Percentiles rank a stretch among this genome's conserved stretches.
These are phyloP conservation scores for Petaurus breviceps DNA, from an alignment of 2,113 vertebrate species.

Conservation along the genomic window DNA sequence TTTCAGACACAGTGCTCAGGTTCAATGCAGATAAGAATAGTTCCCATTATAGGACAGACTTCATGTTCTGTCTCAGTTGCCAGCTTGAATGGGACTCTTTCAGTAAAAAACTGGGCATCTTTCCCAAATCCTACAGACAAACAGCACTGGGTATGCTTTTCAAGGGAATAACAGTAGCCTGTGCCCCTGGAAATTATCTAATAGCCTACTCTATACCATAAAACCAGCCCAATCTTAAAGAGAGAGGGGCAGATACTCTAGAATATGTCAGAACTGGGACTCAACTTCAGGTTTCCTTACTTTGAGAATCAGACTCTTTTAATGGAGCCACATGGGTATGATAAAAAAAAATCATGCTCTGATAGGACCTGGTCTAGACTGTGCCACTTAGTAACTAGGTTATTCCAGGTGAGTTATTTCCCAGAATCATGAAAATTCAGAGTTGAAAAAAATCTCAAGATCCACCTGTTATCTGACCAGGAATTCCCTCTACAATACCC, in stretches of 20 bases:
- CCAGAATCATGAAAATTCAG: not conserved
- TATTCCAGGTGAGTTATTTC: not conserved
- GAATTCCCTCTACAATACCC: no score
- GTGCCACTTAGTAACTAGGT: not conserved
- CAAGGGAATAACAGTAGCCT: not conserved
- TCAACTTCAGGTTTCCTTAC: not conserved
- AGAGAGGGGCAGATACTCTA: not conserved
- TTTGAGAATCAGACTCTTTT: not conserved
- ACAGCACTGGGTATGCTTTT: slow-evolving; percentile 6
- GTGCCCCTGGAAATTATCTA: not conserved
- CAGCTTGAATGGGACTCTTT: slow-evolving; percentile 10
- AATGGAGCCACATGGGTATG: not conserved
- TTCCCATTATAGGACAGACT: slow-evolving; percentile 42
- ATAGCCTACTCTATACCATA: not conserved
- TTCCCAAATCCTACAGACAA: not conserved
- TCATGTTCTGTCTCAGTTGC: not conserved
- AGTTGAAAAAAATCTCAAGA: no score
- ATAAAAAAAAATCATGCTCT: not conserved
- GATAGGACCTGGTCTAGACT: not conserved
- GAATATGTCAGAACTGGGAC: not conserved
- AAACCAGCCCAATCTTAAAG: not conserved
- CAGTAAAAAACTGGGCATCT: slow-evolving; percentile 12
- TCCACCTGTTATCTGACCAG: no score
- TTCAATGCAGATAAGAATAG: not conserved
- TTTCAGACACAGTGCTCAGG: not conserved